A percentile compares a stretch with the other conserved stretches of the same genome.
Evolutionary conservation across 2,888 invertebrate species (phyloP).

Genomic region (Nymphalis urticae): DNA sequence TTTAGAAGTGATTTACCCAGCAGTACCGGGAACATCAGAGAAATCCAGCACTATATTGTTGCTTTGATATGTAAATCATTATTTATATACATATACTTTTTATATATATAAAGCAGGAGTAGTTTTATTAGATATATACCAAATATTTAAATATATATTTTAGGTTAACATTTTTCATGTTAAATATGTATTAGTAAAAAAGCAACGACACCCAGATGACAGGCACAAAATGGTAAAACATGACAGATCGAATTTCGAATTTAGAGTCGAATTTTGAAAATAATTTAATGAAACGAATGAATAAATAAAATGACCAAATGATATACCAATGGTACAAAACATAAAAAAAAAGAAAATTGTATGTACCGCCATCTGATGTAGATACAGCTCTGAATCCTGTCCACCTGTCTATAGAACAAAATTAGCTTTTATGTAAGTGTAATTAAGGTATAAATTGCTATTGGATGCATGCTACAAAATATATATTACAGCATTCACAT

Average conservation of each 20-base stretch:
- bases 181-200: constrained; percentile 4
- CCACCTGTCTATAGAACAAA: constrained; percentile 72
- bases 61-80: no score
- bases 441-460: constrained; percentile 28
- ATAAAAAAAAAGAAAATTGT: constrained; percentile 45
- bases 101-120: no score
- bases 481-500: constrained; percentile 6
- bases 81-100: no score
- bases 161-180: background rate
- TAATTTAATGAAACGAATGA: constrained; percentile 4
- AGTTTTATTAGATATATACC: no score
- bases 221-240: constrained; percentile 19
- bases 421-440: constrained; percentile 50
- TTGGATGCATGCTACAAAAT: constrained; percentile 31
- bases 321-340: constrained; percentile 39
- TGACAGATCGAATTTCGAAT: constrained; percentile 24
- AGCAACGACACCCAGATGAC: constrained; percentile 34
- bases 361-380: constrained; percentile 67
- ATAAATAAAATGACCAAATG: constrained; percentile 29
- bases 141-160: background rate
- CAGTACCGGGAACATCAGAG: no score
- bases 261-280: constrained; percentile 15
- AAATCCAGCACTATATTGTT: no score
- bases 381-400: constrained; percentile 69
- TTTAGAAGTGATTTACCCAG: no score